Evolutionary conservation across 2,113 vertebrate genomes (phyloP).

Genomic region (Motacilla tschutschensis): DNA sequence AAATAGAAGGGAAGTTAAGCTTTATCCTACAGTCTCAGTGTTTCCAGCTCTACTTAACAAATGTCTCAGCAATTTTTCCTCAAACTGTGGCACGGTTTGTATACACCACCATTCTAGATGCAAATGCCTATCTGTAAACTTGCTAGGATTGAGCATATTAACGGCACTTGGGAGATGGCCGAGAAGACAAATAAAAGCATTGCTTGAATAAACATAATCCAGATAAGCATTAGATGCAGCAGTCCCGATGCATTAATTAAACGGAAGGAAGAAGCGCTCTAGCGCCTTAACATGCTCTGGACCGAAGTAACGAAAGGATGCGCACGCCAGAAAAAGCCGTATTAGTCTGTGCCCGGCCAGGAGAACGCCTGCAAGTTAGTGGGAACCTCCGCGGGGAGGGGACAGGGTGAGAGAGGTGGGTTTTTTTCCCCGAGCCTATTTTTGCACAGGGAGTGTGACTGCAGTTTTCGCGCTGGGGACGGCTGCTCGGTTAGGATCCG

Average conservation of each 20-base stretch:
- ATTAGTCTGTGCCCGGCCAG: neutral
- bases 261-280: neutral
- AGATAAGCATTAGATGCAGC: neutral
- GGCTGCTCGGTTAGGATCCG: constrained; percentile 41
- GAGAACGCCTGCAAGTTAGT: neutral
- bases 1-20: neutral
- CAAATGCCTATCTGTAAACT: constrained; percentile 15
- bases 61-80: neutral
- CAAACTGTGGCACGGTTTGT: neutral
- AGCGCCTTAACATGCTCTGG: neutral
- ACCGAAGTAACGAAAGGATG: neutral
- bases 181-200: neutral
- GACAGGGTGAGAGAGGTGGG: neutral
- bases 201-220: neutral
- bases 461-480: constrained; percentile 33
- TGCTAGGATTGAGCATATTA: neutral
- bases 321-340: neutral
- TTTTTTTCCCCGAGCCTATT: neutral
- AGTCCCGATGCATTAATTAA: neutral
- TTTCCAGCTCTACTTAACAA: neutral
- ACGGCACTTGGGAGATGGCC: neutral
- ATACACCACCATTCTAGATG: neutral
- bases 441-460: neutral
- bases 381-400: neutral
- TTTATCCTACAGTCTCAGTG: neutral